Evolutionary conservation across 2,113 vertebrate species (phyloP), one percentile per base, ranked within the genome.

Genomic region (Leiothrix lutea): DNA sequence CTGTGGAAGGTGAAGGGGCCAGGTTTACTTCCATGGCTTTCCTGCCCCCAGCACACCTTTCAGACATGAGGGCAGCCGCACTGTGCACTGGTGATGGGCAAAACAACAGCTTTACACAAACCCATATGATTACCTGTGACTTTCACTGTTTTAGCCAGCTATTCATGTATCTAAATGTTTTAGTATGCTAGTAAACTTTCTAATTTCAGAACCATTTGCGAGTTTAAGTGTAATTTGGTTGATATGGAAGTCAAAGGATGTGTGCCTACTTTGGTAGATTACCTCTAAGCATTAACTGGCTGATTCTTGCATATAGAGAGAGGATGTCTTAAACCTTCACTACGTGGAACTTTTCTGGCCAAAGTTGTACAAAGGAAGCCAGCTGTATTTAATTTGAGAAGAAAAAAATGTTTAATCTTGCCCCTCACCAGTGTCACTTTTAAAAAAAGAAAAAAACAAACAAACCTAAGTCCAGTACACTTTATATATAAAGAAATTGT

Each of bases 11-110:
- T 80, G 94, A 85, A 96, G 60, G 92, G 95, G 97, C 90, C 88
- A 74, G 85, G 45, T 88, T 92, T 92, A 12, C 94, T 86, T 86
- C 77, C 9, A n/a, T 97, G 96, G 97, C 97, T 97, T 97, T 97
- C 97, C 95, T 96, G 94, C 91, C 91, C 94, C 92, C 74, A 97
- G 97, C 94, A 97, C 98, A 98, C 88, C 96, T 98, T 98, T 97
- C 97, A 97, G 97, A 98, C 89, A 66, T 40, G 57, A 84, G 91
- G 94, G 97, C 91, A 95, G 90, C 97, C 33, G 77, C 96, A 97
- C 91, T 92, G 64, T 97, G 97, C 97, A 98, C 98, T 98, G 98
- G 97, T 95, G 95, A 97, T 4, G 94, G 97, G 97, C 97, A 95
- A 97, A 97, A 91, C 95, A 90, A 89, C 92, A 90, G 91, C 97